A percentile compares a stretch with the other conserved stretches of the same genome.
Conservation (phyloP, 35 echinoderm and acorn worm genomes). For the Apostichopus parvimensis region DNA sequence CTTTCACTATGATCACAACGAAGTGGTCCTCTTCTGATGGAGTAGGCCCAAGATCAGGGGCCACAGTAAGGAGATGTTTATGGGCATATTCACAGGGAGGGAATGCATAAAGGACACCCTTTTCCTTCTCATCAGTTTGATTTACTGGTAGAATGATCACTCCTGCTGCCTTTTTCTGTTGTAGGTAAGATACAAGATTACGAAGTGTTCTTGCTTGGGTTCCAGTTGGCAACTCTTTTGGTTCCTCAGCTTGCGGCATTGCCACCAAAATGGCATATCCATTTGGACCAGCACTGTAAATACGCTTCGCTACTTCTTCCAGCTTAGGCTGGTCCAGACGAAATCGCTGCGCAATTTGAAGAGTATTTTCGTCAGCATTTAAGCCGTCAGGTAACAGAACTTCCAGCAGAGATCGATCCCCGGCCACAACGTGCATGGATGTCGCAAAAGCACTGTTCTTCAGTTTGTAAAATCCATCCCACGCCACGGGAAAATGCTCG, state of each 20-base stretch:
- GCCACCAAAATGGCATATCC: conserved; percentile 86
- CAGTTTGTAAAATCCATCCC: conserved; percentile 85
- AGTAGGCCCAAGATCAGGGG: conserved; percentile 74
- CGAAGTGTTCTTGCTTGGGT: conserved; percentile 84
- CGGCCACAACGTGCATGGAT: conserved; percentile 84
- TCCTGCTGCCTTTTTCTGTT: conserved; percentile 96
- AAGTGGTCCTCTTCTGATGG: conserved; percentile 93
- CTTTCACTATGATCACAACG: conserved; percentile 86
- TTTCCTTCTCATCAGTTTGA: conserved; percentile 76
- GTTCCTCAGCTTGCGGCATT: conserved; percentile 69
- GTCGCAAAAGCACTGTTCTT: conserved; percentile 97
- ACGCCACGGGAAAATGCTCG: conserved; percentile 74
- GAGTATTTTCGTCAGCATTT: conserved; percentile 68
- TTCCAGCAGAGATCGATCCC: conserved; percentile 73
- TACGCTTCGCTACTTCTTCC: conserved; percentile 91
- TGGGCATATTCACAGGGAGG: conserved; percentile 97
- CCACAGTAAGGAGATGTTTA: conserved; percentile 78
- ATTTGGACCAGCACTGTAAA: conserved; percentile 72
- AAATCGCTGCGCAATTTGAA: conserved; percentile 88
- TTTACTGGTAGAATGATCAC: conserved; percentile 90
- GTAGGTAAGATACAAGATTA: conserved; percentile 93
- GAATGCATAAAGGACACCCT: conserved; percentile 92
- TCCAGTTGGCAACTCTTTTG: conserved; percentile 71
- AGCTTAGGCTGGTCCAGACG: conserved; percentile 97
- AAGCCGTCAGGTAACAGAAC: conserved; percentile 65